Conservation (phyloP, 2,797 vertebrate genomes). For the Darevskia mixta region DNA sequence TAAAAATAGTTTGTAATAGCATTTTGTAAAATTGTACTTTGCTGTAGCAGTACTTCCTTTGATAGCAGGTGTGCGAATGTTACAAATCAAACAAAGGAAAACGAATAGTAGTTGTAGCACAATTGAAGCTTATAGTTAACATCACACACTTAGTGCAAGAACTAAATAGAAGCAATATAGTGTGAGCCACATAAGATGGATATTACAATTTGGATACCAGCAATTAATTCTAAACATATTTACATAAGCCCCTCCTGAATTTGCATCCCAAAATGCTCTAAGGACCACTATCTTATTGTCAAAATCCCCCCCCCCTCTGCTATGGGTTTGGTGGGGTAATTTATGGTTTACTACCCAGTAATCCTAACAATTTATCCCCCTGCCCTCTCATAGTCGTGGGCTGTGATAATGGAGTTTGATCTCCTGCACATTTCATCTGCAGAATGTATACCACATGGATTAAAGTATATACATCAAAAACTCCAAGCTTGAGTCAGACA, state of each 20-base stretch:
- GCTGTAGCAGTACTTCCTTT: not conserved
- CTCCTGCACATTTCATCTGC: not conserved
- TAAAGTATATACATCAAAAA: not conserved
- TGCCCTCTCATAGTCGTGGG: not conserved
- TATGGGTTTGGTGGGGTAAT: not conserved
- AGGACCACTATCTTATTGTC: not conserved
- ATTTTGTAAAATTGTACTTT: not conserved
- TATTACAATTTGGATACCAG: not conserved
- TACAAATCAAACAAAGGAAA: not conserved
- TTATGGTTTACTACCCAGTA: not conserved
- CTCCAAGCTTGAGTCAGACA: not conserved
- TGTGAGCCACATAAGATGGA: not conserved
- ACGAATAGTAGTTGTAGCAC: not conserved
- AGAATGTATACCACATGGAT: not conserved
- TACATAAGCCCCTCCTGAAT: not conserved
- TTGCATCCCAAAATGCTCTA: not conserved
- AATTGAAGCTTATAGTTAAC: not conserved
- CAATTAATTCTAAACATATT: slow-evolving; percentile 8
- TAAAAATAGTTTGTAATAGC: not conserved
- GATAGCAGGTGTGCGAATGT: not conserved
- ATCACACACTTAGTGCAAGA: not conserved
- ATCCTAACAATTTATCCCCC: not conserved
- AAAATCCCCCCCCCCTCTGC: no score
- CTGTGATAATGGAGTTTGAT: not conserved
- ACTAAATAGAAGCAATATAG: not conserved